phyloP scores from a whole-genome alignment of 2,797 vertebrate genomes.

The Myripristis jacobus region DNA sequence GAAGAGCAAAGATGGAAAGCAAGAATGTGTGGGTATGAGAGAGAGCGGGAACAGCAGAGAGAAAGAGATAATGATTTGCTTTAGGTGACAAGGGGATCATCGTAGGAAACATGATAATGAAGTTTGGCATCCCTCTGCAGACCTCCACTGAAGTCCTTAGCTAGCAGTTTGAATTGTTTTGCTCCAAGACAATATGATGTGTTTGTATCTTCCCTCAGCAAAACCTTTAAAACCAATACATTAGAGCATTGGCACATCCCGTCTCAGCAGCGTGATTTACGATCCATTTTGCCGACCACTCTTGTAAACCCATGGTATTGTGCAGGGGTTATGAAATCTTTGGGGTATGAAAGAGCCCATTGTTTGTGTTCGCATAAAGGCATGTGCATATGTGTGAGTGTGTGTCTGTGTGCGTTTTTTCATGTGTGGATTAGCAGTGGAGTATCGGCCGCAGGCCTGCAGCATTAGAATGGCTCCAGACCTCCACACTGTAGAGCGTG shows the following conservation, averaged over 20 bases:
- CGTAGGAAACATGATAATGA: slow-evolving; percentile 11
- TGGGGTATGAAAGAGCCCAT: slow-evolving; percentile 52
- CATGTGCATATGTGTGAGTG: slow-evolving; percentile 29
- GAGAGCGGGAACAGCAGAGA: not conserved
- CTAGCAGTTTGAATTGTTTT: slow-evolving; percentile 10
- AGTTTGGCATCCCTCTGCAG: not conserved
- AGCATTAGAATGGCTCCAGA: slow-evolving; percentile 11
- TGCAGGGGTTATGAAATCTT: slow-evolving; percentile 54
- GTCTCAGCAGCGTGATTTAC: slow-evolving; percentile 47
- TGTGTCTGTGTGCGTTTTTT: slow-evolving; percentile 34
- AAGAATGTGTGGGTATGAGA: not conserved
- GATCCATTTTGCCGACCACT: slow-evolving; percentile 30
- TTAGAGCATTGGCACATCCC: slow-evolving; percentile 38
- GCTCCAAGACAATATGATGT: not conserved
- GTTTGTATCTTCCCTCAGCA: slow-evolving; percentile 20
- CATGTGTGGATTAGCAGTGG: slow-evolving; percentile 32
- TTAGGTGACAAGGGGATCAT: slow-evolving; percentile 13
- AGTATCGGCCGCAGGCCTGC: slow-evolving; percentile 3
- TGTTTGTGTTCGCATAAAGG: slow-evolving; percentile 43
- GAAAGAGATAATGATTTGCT: slow-evolving; percentile 4
- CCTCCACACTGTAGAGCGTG: slow-evolving; percentile 8
- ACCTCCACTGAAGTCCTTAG: slow-evolving; percentile 30
- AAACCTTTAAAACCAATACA: slow-evolving; percentile 40
- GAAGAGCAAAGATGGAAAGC: slow-evolving; percentile 9
- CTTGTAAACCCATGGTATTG: slow-evolving; percentile 28